Percentiles rank a stretch among this genome's conserved stretches.
Conservation (phyloP, 1,140 invertebrate species). For the Musca domestica region DNA sequence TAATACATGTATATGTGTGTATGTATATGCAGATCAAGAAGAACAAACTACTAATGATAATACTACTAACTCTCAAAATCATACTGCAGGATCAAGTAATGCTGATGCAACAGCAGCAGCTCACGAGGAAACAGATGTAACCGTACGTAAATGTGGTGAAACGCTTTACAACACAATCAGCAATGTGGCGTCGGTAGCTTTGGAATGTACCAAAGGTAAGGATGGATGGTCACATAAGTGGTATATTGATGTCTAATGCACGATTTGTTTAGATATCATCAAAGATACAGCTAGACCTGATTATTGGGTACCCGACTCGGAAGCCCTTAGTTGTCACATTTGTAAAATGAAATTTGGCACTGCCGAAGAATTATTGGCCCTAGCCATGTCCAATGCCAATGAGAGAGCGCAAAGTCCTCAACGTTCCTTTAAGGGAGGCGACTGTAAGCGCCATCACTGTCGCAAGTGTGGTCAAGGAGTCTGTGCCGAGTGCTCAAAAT, state of each 20-base stretch:
- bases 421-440: constrained; percentile 16
- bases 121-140: constrained; percentile 57
- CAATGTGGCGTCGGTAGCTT: constrained; percentile 60
- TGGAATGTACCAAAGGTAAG: constrained; percentile 53
- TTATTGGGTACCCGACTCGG: constrained; percentile 78
- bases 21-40: background rate
- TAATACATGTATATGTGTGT: background rate
- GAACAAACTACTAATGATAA: constrained; percentile 9
- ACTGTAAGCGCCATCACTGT: constrained; percentile 70
- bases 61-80: constrained; percentile 14
- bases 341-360: constrained; percentile 63
- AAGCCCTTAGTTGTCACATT: constrained; percentile 65
- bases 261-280: constrained; percentile 61
- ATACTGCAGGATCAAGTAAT: constrained; percentile 18
- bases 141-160: constrained; percentile 64
- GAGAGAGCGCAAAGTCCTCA: constrained; percentile 9
- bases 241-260: constrained; percentile 21
- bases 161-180: constrained; percentile 63
- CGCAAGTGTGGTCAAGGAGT: constrained; percentile 71
- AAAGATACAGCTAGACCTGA: constrained; percentile 76
- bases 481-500: constrained; percentile 65
- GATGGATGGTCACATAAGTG: background rate
- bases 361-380: constrained; percentile 50
- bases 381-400: constrained; percentile 17
- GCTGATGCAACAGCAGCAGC: constrained; percentile 33